Conservation (phyloP, 2,888 invertebrate genomes). For the Amphipyra tragopoginis region DNA sequence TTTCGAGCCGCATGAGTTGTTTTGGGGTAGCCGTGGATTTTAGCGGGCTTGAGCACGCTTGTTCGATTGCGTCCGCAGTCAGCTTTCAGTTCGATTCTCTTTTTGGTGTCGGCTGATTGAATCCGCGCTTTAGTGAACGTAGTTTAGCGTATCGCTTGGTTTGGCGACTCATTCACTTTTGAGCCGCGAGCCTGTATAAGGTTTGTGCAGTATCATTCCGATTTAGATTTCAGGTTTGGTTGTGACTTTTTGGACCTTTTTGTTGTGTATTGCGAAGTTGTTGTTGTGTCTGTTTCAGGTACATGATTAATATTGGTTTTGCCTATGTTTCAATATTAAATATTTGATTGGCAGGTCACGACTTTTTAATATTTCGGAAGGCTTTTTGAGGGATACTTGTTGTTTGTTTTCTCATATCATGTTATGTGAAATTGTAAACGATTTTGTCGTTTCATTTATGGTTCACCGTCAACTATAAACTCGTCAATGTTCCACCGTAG, state of each 20-base stretch:
- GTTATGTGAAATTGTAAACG: no score
- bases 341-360: slow-evolving; percentile 1
- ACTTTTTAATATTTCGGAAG: background rate
- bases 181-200: slow-evolving; percentile 68
- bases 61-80: slow-evolving; percentile 86
- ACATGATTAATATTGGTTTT: slow-evolving; percentile 12
- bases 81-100: slow-evolving; percentile 74
- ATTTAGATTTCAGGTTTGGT: slow-evolving; percentile 66
- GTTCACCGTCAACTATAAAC: no score
- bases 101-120: slow-evolving; percentile 84
- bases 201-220: slow-evolving; percentile 66
- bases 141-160: slow-evolving; percentile 83
- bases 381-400: background rate
- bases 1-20: slow-evolving; percentile 86
- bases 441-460: no score
- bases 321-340: background rate
- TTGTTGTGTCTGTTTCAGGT: slow-evolving; percentile 17
- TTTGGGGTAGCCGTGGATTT: slow-evolving; percentile 87
- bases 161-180: slow-evolving; percentile 84
- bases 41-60: slow-evolving; percentile 79
- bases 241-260: slow-evolving; percentile 33
- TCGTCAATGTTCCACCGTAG: no score
- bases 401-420: no score
- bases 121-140: slow-evolving; percentile 87
- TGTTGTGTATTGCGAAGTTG: slow-evolving; percentile 12